A percentile compares a stretch with the other conserved stretches of the same genome.
Evolutionary conservation across 2,888 invertebrate species (phyloP).

Genomic region (Gymnosoma rotundatum): DNA sequence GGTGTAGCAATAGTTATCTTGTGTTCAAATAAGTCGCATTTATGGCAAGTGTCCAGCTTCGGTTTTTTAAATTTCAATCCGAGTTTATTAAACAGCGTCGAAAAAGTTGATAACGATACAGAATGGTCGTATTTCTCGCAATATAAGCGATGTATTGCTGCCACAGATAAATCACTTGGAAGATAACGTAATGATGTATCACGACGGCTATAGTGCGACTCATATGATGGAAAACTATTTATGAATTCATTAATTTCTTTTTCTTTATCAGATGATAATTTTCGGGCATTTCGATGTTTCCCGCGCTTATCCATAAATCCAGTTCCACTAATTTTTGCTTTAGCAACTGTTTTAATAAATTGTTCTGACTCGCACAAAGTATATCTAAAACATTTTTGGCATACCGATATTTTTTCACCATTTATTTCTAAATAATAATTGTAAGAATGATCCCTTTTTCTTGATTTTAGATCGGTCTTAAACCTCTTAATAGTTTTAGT

Average conservation of each 20-base stretch:
- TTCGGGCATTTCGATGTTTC: conserved; percentile 27
- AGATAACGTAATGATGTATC: conserved; percentile 17
- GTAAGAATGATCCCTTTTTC: conserved; percentile 13
- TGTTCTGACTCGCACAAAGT: conserved; percentile 10
- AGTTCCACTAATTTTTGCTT: conserved; percentile 19
- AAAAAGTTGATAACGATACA: background rate
- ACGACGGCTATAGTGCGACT: conserved; percentile 28
- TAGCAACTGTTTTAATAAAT: conserved; percentile 16
- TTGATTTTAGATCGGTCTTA: conserved; percentile 2
- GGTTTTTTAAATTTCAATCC: conserved; percentile 30
- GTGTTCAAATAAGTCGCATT: conserved; percentile 24
- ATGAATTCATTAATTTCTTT: conserved; percentile 25
- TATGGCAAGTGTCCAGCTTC: conserved; percentile 21
- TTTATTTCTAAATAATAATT: conserved; percentile 8
- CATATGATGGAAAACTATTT: conserved; percentile 26
- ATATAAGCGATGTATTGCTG: conserved; percentile 5
- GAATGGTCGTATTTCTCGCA: conserved; percentile 19
- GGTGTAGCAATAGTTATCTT: conserved; percentile 22
- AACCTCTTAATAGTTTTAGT: too few relatives aligned
- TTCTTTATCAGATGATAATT: conserved; percentile 18
- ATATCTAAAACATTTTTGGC: conserved; percentile 16
- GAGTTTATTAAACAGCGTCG: conserved; percentile 16
- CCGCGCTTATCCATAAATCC: conserved; percentile 17
- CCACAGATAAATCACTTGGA: conserved; percentile 21
- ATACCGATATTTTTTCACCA: background rate